Base-by-base conservation (phyloP, 2,888 invertebrate genomes). In the Steinernema scapterisci region DNA sequence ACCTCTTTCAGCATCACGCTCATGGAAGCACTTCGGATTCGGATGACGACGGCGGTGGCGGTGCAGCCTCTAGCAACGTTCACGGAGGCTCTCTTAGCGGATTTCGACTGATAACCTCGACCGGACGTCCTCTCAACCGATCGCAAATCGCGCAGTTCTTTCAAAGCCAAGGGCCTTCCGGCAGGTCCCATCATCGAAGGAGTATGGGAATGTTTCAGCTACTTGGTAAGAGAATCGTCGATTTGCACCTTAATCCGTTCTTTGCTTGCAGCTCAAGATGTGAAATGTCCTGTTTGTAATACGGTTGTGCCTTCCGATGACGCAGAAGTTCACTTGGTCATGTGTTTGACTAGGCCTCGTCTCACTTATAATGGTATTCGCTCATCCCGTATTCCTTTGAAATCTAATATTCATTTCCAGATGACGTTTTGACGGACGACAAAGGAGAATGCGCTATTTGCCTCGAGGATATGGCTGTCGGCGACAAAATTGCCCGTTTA, bases 361-460 rank as follows among this genome's bases (percentile, higher is more conserved):
- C 94, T 99, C 89, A 95, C 93, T 88, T 97, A 97, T 91, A 99
- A 97, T 91, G 97, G 97, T 97, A 88, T 91, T 91, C 91, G 38
- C 9, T 70, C 16, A 71, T 52, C 54, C 43, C 38, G 31, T 70
- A 3, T 51, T 48, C 48, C 11, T 1, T 6, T 23, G 1, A 46
- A 51, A n/a, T 52, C 21, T 31, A 21, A 46, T 27, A 21, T 31
- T 21, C n/a, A 76, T 80, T 92, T 92, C 71, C 92, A 97, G 97
- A 97, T 93, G 97, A 97, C 90, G 92, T 95, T 88, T 91, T 97
- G 90, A 92, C 92, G 86, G 96, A 96, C 89, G 92, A 94, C 88
- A 97, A 97, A 91, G 97, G 95, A 80, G 97, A 97, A 91, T 97
- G 97, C 91, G 95, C 95, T 88, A 97, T 97, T 90, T 99, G 97